Evolutionary conservation across 2,113 vertebrate genomes (phyloP), one percentile per base, ranked within the genome.

Genomic region (Nannospalax galili): DNA sequence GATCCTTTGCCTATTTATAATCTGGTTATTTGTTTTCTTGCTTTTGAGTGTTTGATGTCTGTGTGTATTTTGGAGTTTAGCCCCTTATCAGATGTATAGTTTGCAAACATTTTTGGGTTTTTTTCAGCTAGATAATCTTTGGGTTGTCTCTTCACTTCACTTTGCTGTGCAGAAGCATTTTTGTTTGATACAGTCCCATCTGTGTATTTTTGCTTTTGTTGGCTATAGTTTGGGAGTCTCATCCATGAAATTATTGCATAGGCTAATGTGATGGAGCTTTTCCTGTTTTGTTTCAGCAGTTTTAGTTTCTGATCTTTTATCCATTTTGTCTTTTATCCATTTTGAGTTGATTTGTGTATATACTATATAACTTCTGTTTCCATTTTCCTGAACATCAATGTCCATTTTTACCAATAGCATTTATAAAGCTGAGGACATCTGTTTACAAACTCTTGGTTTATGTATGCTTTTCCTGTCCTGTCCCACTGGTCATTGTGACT

Each of bases 191-290:
- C 40, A 62, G 1, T 85, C 20, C 26, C 52, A 60, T 20, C 77
- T 90, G 60, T 77, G 42, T 69, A 30, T 37, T 90, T 74, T 64
- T 52, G 35, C 35, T 90, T 90, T 90, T 72, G 72, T 72, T 85
- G 14, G 72, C 62, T 85, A 17, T 85, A 81, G 28, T 42, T 85
- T 79, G 70, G 3, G 30, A 90, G 45, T 86, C 56, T 75, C 62
- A 79, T 48, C 64, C 73, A 91, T 42, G 58, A 86, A 91, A 65
- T 65, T 45, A 40, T 73, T n/a, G 0, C 42, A 35, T 32, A 48
- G 10, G 48, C 56, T 42, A 65, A 16, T 20, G 2, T 91, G 48
- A 42, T 65, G 26, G n/a, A 81, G 24, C 28, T 67, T 87, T 95
- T 45, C 35, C 24, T 79, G 12, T 45, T 77, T 77, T 86, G 69